Conservation (phyloP, 1,140 invertebrate genomes). For the Halictus rubicundus region DNA sequence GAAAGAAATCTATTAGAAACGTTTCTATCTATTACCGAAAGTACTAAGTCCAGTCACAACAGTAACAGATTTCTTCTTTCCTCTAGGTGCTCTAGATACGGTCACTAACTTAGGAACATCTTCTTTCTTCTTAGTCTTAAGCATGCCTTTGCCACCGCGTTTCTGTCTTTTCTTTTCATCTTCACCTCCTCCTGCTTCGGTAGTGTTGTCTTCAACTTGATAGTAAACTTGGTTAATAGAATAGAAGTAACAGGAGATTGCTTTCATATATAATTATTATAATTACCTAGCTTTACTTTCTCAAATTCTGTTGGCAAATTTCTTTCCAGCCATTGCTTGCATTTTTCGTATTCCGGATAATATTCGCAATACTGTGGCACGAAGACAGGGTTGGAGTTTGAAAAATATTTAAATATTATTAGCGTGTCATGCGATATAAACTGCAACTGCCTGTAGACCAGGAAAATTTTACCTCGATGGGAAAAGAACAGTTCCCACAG, state of each 20-base stretch:
- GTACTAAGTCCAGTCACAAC: conserved; percentile 92
- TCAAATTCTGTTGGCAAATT: conserved; percentile 96
- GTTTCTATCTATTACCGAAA: conserved; percentile 89
- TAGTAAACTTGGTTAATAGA: too few species aligned
- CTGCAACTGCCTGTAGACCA: not conserved
- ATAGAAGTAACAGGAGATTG: too few species aligned
- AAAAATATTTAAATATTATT: not conserved
- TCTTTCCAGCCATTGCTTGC: conserved; percentile 97
- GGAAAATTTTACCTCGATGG: conserved; percentile 87
- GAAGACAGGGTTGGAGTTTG: conserved; percentile 54
- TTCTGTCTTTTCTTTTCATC: conserved; percentile 96
- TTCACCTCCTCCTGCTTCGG: conserved; percentile 86
- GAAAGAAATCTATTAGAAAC: not conserved
- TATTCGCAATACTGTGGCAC: conserved; percentile 96
- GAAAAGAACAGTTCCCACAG: conserved; percentile 97
- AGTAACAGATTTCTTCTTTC: conserved; percentile 99
- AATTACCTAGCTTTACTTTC: conserved; percentile 88
- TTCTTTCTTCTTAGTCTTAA: conserved; percentile 88
- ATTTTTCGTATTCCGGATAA: conserved; percentile 98
- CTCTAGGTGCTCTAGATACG: conserved; percentile 94
- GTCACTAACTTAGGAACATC: conserved; percentile 89
- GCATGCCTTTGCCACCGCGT: conserved; percentile 89
- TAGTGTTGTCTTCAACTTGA: conserved; percentile 79
- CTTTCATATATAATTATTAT: not conserved
- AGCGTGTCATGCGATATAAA: not conserved